These are phyloP conservation scores for Copsychus sechellarum DNA, from an alignment of 2,113 vertebrate species.

Conservation along the genomic window DNA sequence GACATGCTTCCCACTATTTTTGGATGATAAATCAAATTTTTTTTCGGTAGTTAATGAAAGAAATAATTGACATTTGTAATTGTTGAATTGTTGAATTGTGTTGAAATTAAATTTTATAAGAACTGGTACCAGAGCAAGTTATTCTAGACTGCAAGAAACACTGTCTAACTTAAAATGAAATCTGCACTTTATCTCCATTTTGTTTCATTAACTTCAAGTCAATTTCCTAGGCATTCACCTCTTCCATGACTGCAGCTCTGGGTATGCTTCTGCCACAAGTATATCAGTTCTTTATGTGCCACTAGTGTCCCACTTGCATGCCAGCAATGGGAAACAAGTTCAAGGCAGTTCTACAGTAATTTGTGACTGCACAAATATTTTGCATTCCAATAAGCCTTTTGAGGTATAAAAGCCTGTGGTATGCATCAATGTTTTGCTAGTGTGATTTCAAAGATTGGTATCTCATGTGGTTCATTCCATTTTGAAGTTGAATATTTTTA, in stretches of 20 bases:
- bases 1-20: neutral
- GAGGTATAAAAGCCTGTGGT: neutral
- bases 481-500: neutral
- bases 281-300: neutral
- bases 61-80: conserved; percentile 39
- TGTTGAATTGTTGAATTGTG: neutral
- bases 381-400: neutral
- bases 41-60: neutral
- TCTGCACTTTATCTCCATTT: neutral
- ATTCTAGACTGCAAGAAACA: conserved; percentile 15
- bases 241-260: neutral
- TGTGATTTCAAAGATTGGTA: neutral
- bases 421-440: neutral
- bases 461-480: neutral
- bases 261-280: neutral
- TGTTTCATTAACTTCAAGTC: conserved; percentile 29
- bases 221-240: conserved; percentile 30
- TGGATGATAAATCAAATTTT: neutral
- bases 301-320: neutral
- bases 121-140: neutral
- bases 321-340: neutral
- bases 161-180: conserved; percentile 42
- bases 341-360: neutral
- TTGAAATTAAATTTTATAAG: conserved; percentile 24
- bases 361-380: neutral